Percentiles rank a stretch among this genome's conserved stretches.
phyloP scores from a whole-genome alignment of 1,140 invertebrate genomes.

The Adelges cooleyi region DNA sequence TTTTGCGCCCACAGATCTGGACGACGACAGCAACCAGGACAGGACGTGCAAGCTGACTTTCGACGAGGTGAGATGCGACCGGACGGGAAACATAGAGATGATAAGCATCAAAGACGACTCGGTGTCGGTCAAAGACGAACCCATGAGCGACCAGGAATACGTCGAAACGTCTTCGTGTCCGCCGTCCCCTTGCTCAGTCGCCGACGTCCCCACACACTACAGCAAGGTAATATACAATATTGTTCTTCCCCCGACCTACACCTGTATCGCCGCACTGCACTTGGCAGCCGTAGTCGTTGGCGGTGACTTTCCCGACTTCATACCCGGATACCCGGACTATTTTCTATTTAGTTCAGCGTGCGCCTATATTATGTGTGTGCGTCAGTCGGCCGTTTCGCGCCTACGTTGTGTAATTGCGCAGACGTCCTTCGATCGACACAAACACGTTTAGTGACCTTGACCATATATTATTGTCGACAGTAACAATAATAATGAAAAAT shows the following conservation, averaged over 20 bases:
- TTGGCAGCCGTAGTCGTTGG: too few relatives aligned
- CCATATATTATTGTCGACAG: slow-evolving; percentile 12
- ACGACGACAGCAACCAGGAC: slow-evolving; percentile 66
- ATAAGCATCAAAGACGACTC: slow-evolving; percentile 36
- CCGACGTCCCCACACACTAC: slow-evolving; percentile 29
- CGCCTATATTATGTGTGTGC: too few relatives aligned
- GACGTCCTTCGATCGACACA: background rate
- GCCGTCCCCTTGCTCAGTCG: slow-evolving; percentile 33
- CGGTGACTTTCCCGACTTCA: too few relatives aligned
- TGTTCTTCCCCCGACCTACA: too few relatives aligned
- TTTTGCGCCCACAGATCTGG: slow-evolving; percentile 55
- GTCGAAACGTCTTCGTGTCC: slow-evolving; percentile 36
- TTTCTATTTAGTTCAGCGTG: too few relatives aligned
- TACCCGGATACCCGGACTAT: too few relatives aligned
- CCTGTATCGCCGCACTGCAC: too few relatives aligned
- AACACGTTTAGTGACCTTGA: background rate
- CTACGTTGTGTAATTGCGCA: background rate
- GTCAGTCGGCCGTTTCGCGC: background rate
- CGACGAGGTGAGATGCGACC: slow-evolving; percentile 33
- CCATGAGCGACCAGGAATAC: slow-evolving; percentile 35
- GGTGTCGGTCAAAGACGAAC: slow-evolving; percentile 39
- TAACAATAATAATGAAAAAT: too few relatives aligned
- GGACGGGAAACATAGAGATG: slow-evolving; percentile 34
- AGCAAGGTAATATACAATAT: background rate
- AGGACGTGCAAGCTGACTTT: slow-evolving; percentile 52